Conservation (phyloP, 2,797 vertebrate genomes). For the Myiothlypis coronata region DNA sequence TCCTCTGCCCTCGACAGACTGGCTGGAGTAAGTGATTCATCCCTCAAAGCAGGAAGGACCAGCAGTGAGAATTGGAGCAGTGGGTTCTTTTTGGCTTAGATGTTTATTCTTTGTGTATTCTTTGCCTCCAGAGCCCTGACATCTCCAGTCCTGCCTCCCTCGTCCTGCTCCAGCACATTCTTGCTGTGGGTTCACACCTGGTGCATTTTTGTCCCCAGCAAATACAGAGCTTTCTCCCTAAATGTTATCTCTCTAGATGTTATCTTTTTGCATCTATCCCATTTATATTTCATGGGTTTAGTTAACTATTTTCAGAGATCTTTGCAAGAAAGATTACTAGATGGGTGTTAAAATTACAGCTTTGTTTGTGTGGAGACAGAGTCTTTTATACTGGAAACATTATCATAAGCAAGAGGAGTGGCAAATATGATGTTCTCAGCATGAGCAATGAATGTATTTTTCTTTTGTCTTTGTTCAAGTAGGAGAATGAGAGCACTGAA, state of each 20-base stretch:
- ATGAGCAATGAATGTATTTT: not conserved
- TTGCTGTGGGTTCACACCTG: not conserved
- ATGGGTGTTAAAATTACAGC: not conserved
- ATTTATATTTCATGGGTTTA: not conserved
- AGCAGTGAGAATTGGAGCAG: not conserved
- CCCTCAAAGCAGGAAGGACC: not conserved
- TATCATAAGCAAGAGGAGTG: not conserved
- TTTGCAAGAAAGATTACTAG: not conserved
- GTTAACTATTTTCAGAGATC: not conserved
- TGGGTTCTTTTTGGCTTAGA: not conserved
- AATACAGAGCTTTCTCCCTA: not conserved
- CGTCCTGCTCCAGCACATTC: rapidly evolving
- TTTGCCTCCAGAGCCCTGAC: not conserved
- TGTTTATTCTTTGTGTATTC: not conserved
- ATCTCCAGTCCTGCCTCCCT: not conserved
- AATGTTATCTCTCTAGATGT: not conserved
- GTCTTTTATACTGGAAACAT: not conserved
- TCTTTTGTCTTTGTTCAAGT: not conserved
- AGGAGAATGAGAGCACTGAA: not conserved
- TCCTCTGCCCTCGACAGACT: not conserved
- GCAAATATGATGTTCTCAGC: not conserved
- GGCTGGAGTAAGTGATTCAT: not conserved
- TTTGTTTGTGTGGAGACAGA: not conserved
- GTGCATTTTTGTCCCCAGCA: not conserved
- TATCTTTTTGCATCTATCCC: not conserved